Evolutionary conservation across 2,113 vertebrate species (phyloP).

Genomic region (Silurus meridionalis): DNA sequence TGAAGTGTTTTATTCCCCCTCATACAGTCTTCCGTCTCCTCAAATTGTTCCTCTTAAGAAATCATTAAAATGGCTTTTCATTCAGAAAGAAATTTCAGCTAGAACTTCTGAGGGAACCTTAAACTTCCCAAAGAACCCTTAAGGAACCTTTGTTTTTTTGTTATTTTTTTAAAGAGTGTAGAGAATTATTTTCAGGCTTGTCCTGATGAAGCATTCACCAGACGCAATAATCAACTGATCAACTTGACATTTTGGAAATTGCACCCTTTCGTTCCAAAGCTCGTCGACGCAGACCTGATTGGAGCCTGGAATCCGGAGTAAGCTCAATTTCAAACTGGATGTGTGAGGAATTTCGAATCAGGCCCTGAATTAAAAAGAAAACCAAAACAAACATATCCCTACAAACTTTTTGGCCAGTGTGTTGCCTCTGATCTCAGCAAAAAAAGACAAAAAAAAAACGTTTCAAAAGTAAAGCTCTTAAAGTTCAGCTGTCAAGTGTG

Average conservation of each 20-base stretch:
- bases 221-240: constrained; percentile 6
- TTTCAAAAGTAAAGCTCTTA: not conserved
- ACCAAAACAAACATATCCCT: no score
- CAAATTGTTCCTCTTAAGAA: not conserved
- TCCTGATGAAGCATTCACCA: not conserved
- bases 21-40: not conserved
- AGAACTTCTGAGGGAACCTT: not conserved
- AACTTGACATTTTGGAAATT: not conserved
- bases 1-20: not conserved
- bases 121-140: not conserved
- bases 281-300: not conserved
- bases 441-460: not conserved
- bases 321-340: not conserved
- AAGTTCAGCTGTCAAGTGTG: not conserved
- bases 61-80: not conserved
- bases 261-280: not conserved
- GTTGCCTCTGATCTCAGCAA: not conserved
- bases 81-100: not conserved
- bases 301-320: not conserved
- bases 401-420: not conserved
- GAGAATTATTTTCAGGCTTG: not conserved
- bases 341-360: not conserved
- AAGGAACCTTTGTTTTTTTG: not conserved
- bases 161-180: not conserved
- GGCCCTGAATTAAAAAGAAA: not conserved